Base-by-base conservation (phyloP, 2,113 vertebrate species). In the Cololabis saira region DNA sequence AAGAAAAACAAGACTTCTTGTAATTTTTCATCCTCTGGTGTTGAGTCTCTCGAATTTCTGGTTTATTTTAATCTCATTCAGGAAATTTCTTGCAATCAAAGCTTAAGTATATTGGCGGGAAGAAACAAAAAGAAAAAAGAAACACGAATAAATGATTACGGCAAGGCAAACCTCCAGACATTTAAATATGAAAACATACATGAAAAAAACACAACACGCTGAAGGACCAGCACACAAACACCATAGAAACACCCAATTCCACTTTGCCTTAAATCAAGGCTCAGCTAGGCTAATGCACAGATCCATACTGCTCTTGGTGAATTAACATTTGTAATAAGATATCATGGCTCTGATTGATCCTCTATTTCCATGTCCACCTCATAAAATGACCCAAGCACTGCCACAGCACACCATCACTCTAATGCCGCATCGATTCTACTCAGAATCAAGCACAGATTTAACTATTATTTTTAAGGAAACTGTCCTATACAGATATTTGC, bases 271-370 rank as follows among this genome's bases (percentile, higher is more conserved):
- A 90, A 91, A 92, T 92, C 89, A 89, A 71, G 74, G 66, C 79
- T 92, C 87, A 90, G 92, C 91, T 88, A 90, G 65, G 93, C 95
- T 89, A 90, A 94, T 94, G 95, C 93, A 95, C 88, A 88, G 94
- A 96, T 96, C 94, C 88, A 93, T 95, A 96, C 92, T 69, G 93
- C 94, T 95, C 94, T 94, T 95, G 96, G 95, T 97, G 95, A 98
- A 96, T 98, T 97, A 97, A 95, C 92, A 90, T 96, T 95, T 96
- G 95, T 98, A 96, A 98, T 97, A 97, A 97, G 95, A 95, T 95
- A 97, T 96, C 95, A 96, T 94, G 95, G 92, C 94, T 93, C 93
- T 95, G 95, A 98, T 96, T 98, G 96, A 98, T 98, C 94, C 94
- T 94, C 86, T 89, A 90, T 93, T 95, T 94, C 94, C 90, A 91